These are phyloP conservation scores for Microctonus hyperodae DNA, from an alignment of 2,888 invertebrate genomes.

Conservation along the genomic window DNA sequence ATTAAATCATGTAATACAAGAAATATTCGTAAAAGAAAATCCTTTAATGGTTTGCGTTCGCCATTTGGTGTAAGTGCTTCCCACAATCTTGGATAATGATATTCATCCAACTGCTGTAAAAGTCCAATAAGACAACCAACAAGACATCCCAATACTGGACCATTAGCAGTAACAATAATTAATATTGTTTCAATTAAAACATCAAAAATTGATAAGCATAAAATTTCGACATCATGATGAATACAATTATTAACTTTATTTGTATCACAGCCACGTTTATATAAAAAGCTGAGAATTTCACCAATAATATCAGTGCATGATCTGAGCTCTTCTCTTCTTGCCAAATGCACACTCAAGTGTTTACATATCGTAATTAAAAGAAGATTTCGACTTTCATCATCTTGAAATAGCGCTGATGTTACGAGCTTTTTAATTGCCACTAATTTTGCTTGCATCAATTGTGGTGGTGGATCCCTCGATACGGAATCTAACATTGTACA, in stretches of 20 bases:
- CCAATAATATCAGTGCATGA: constrained; percentile 88
- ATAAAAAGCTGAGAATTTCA: constrained; percentile 77
- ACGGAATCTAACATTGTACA: constrained; percentile 80
- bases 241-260: constrained; percentile 70
- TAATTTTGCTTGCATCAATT: constrained; percentile 81
- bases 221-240: constrained; percentile 82
- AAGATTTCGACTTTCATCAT: constrained; percentile 84
- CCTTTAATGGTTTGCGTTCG: constrained; percentile 83
- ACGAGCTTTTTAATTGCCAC: constrained; percentile 83
- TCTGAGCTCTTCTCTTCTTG: constrained; percentile 80
- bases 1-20: constrained; percentile 82
- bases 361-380: constrained; percentile 84
- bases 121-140: constrained; percentile 87
- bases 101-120: constrained; percentile 85
- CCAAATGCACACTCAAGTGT: constrained; percentile 83
- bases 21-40: constrained; percentile 84
- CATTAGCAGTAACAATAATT: constrained; percentile 80
- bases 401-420: constrained; percentile 75
- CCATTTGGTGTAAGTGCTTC: constrained; percentile 73
- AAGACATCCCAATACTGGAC: constrained; percentile 78
- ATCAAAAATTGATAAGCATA: constrained; percentile 82
- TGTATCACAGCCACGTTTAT: constrained; percentile 66
- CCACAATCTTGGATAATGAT: constrained; percentile 87
- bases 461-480: constrained; percentile 73
- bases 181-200: constrained; percentile 86